Conservation (phyloP, 1,140 invertebrate genomes). For the Diachasma alloeum region DNA sequence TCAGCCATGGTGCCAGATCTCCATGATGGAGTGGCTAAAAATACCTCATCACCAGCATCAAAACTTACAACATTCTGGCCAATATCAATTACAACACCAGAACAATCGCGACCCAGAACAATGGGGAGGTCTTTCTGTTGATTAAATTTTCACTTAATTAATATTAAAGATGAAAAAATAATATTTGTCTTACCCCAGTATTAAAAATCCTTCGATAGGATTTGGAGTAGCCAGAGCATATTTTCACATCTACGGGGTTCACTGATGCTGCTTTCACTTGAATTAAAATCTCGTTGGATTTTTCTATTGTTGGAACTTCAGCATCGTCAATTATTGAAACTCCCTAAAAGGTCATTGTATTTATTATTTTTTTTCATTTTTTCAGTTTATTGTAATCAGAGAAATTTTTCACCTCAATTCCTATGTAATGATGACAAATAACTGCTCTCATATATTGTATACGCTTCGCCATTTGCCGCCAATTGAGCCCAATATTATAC, state of each 20-base stretch:
- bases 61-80: slow-evolving; percentile 69
- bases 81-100: slow-evolving; percentile 73
- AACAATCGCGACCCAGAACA: slow-evolving; percentile 74
- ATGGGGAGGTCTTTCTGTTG: slow-evolving; percentile 68
- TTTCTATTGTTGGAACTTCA: slow-evolving; percentile 65
- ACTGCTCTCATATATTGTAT: slow-evolving; percentile 66
- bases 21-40: slow-evolving; percentile 70
- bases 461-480: slow-evolving; percentile 48
- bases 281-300: slow-evolving; percentile 71
- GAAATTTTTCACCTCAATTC: slow-evolving; percentile 62
- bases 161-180: slow-evolving; percentile 1
- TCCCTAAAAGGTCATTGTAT: slow-evolving; percentile 53
- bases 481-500: slow-evolving; percentile 58
- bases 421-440: slow-evolving; percentile 66
- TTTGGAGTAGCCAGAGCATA: slow-evolving; percentile 71
- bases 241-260: slow-evolving; percentile 71
- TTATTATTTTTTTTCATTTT: neutral
- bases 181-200: slow-evolving; percentile 67
- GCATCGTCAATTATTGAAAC: slow-evolving; percentile 68
- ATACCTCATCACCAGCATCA: slow-evolving; percentile 74
- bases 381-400: neutral
- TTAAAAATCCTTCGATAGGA: slow-evolving; percentile 68
- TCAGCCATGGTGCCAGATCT: slow-evolving; percentile 70
- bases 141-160: slow-evolving; percentile 58
- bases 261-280: slow-evolving; percentile 73